These are phyloP conservation scores for Verasper variegatus DNA, from an alignment of 2,113 vertebrate species.

Conservation along the genomic window DNA sequence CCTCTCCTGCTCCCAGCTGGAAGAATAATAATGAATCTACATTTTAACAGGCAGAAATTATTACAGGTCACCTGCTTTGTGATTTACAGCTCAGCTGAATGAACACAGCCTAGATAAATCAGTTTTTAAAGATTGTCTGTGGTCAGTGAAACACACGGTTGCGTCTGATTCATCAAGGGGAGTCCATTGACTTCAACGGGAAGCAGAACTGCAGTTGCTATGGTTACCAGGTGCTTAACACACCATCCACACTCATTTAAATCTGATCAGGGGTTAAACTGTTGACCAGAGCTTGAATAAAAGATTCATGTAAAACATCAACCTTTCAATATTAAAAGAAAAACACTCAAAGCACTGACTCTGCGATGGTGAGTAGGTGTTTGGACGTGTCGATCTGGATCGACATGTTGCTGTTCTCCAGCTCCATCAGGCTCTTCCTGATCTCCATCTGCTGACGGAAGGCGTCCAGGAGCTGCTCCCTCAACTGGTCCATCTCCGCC, in stretches of 20 bases:
- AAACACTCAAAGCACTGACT: slow-evolving; percentile 74
- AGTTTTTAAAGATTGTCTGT: background rate
- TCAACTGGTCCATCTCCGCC: slow-evolving; percentile 84
- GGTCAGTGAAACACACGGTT: too few relatives aligned
- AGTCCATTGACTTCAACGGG: background rate
- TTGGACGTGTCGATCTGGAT: slow-evolving; percentile 88
- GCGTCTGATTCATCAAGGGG: background rate
- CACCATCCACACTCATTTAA: background rate
- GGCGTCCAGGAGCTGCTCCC: slow-evolving; percentile 86
- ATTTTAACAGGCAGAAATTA: background rate
- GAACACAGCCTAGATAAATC: too few relatives aligned
- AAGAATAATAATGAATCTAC: background rate
- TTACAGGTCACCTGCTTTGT: background rate
- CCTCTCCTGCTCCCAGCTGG: slow-evolving; percentile 90
- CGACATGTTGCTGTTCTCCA: slow-evolving; percentile 89
- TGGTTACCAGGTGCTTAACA: background rate
- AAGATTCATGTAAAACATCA: background rate
- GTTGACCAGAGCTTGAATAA: background rate
- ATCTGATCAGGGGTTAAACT: background rate
- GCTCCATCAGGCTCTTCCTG: slow-evolving; percentile 86
- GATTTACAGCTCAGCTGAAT: background rate
- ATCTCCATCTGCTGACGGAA: slow-evolving; percentile 91
- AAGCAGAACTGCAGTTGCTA: background rate
- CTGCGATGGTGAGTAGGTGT: slow-evolving; percentile 86
- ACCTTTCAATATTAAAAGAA: too few relatives aligned